phyloP scores from a whole-genome alignment of 2,888 invertebrate genomes.

The Nephrotoma appendiculata region DNA sequence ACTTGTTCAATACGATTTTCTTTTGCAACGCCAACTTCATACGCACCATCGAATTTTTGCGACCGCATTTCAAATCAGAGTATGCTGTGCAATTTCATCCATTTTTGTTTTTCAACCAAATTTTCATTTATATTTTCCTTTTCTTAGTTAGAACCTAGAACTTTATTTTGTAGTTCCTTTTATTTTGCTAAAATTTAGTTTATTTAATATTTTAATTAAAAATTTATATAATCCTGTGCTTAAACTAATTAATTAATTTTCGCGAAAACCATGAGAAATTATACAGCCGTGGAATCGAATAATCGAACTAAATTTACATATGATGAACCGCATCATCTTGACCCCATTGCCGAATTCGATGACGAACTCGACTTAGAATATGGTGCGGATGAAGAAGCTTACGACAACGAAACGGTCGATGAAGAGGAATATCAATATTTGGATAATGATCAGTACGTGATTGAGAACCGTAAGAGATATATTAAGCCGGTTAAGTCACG shows the following conservation, averaged over 20 bases:
- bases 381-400: not conserved
- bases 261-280: not conserved
- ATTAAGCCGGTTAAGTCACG: not conserved
- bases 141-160: not conserved
- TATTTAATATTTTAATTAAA: not conserved
- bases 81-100: not conserved
- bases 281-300: not conserved
- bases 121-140: not conserved
- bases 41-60: not conserved
- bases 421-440: not conserved
- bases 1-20: not conserved
- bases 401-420: not conserved
- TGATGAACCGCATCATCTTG: not conserved
- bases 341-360: not conserved
- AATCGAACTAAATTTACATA: not conserved
- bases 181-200: not conserved
- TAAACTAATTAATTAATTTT: not conserved
- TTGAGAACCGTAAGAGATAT: not conserved
- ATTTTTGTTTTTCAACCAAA: not conserved
- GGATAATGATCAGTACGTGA: not conserved
- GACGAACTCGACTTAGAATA: not conserved
- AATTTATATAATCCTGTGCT: not conserved
- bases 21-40: not conserved
- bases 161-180: not conserved
- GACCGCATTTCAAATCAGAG: not conserved